Evolutionary conservation across 2,797 vertebrate species (phyloP), one percentile per base, ranked within the genome.

Genomic region (Eulemur coronatus): DNA sequence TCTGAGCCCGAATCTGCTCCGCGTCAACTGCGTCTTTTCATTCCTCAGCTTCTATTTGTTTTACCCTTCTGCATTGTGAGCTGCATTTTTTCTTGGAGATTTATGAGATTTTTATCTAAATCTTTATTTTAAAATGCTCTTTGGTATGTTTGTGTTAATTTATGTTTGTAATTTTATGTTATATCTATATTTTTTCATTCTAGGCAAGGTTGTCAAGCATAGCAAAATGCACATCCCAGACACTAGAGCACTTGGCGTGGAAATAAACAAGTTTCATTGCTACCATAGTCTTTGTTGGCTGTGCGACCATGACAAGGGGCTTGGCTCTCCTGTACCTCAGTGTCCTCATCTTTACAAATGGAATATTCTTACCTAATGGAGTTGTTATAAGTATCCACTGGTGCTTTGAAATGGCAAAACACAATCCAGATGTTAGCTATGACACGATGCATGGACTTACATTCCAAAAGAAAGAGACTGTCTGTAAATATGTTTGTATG

Each of bases 81-180:
- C 72, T 65, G 22, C 26, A 43, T 84, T 92, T 75, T 52, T 48
- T 75, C 73, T 81, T 84, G 55, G 48, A 91, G 46, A 87, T 78
- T 63, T 84, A 84, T 84, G 46, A 35, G 65, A 43, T 89, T 93
- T 94, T 94, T 92, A 69, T 67, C 78, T 75, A 70, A 91, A 63
- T 69, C 55, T 80, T 95, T 88, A 78, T 93, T 94, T 96, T 96
- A 35, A 84, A 78, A 30, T 65, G 14, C 9, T 89, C 33, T 94
- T 89, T 79, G 28, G 7, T 82, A 86, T 55, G n/a, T 78, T 85
- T 52, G 5, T 92, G 41, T 89, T 92, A 33, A 73, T 69, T 82
- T 86, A 69, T 80, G 70, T 35, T 91, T 87, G 41, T 93, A 87
- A 96, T 89, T 82, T 67, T 96, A 30, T 59, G 65, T 61, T 50